Evolutionary conservation across 2,888 invertebrate species (phyloP).

Genomic region (Melipona bicolor): DNA sequence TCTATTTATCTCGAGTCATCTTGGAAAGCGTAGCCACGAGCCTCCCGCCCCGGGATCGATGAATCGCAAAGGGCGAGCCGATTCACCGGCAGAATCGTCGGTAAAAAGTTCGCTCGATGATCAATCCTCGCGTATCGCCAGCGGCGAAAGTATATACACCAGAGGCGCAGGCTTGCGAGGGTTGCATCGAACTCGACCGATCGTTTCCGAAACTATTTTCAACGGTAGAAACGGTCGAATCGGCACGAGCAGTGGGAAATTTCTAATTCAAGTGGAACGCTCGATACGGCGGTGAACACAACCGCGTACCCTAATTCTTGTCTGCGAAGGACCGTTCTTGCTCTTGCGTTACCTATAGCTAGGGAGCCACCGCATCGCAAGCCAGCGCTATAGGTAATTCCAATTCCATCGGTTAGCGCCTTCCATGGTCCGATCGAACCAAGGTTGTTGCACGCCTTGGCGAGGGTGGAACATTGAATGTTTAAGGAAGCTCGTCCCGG

Average conservation of each 20-base stretch:
- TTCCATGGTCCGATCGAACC: conserved; percentile 37
- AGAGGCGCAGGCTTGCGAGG: neutral
- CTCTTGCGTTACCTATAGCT: neutral
- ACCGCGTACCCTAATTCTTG: conserved; percentile 69
- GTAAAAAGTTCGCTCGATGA: conserved; percentile 40
- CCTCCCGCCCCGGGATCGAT: neutral
- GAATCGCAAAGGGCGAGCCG: conserved; percentile 3
- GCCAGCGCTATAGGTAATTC: conserved; percentile 56
- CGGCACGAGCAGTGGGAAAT: conserved; percentile 60
- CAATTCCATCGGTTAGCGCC: conserved; percentile 69
- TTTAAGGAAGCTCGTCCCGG: conserved; percentile 59
- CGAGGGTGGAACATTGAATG: conserved; percentile 57
- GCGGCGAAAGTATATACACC: conserved; percentile 14
- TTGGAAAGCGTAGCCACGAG: neutral
- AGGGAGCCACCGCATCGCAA: neutral
- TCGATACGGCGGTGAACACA: conserved; percentile 65
- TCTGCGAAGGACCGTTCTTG: conserved; percentile 28
- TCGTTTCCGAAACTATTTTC: conserved; percentile 61
- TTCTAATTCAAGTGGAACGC: conserved; percentile 64
- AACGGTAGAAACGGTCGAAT: conserved; percentile 55
- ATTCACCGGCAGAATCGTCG: conserved; percentile 5
- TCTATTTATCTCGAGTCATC: conserved; percentile 20
- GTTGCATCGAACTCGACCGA: conserved; percentile 30
- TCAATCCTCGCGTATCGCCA: conserved; percentile 18
- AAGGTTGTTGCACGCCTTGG: conserved; percentile 27